Conservation (phyloP, 2,888 invertebrate species). For the Desoria tigrina region DNA sequence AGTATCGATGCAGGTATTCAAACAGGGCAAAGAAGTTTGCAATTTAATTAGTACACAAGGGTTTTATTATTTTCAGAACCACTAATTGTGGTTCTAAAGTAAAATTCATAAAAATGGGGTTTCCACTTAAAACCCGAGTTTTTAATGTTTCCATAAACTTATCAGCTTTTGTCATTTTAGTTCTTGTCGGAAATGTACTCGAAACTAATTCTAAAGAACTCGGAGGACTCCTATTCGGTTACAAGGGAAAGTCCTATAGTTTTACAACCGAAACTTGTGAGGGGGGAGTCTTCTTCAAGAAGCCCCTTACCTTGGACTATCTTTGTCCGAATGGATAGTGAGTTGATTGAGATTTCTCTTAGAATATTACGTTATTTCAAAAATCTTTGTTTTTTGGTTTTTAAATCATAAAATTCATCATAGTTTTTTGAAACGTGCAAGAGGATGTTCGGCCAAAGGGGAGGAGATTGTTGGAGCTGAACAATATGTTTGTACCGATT, state of each 20-base stretch:
- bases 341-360: background rate
- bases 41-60: no score
- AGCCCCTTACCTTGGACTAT: slow-evolving; percentile 13
- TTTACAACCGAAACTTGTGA: background rate
- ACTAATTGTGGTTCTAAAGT: no score
- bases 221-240: slow-evolving; percentile 10
- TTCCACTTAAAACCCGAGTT: no score
- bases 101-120: no score
- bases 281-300: slow-evolving; percentile 19
- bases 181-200: no score
- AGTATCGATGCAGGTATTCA: no score
- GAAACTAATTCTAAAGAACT: background rate
- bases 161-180: no score
- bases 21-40: no score
- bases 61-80: no score
- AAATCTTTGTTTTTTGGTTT: background rate
- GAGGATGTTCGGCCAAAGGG: slow-evolving; percentile 1
- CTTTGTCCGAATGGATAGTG: slow-evolving; percentile 22
- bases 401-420: background rate
- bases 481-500: background rate
- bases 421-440: slow-evolving; percentile 10
- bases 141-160: no score
- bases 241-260: slow-evolving; percentile 14
- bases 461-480: slow-evolving; percentile 10
- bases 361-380: background rate